These are phyloP conservation scores for Malacoctenus gilli DNA, from an alignment of 2,797 vertebrate species.

Conservation along the genomic window DNA sequence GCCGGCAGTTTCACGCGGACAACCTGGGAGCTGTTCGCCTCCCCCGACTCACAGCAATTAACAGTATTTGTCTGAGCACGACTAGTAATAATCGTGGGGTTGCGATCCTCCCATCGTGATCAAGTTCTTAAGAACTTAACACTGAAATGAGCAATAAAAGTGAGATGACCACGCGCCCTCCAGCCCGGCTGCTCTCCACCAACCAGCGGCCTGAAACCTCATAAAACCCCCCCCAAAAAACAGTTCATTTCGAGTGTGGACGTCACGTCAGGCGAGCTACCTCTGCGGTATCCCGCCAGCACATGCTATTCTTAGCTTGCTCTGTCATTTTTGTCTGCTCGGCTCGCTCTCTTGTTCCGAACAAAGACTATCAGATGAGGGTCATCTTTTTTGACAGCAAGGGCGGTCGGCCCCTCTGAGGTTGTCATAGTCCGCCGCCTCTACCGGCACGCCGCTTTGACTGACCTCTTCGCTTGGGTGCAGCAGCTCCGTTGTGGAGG, in stretches of 20 bases:
- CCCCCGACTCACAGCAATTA: too few species aligned
- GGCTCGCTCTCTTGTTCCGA: slow-evolving; percentile 48
- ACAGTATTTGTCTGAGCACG: too few species aligned
- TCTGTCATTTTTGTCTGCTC: slow-evolving; percentile 38
- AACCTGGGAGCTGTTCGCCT: too few species aligned
- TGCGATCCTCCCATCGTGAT: too few species aligned
- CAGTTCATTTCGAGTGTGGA: slow-evolving; percentile 8
- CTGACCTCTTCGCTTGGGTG: neutral
- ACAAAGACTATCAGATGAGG: slow-evolving; percentile 68
- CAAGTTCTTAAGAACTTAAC: too few species aligned
- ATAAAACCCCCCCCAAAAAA: neutral
- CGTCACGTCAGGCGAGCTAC: slow-evolving; percentile 2
- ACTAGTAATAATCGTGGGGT: too few species aligned
- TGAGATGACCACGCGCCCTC: too few species aligned
- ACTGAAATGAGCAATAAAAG: too few species aligned
- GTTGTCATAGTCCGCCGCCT: slow-evolving; percentile 56
- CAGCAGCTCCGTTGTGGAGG: too few species aligned
- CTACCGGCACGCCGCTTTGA: slow-evolving; percentile 37
- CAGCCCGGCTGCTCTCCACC: too few species aligned
- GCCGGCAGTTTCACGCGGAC: too few species aligned
- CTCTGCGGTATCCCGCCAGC: slow-evolving; percentile 48
- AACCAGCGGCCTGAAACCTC: too few species aligned
- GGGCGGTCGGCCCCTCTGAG: slow-evolving; percentile 55
- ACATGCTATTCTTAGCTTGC: slow-evolving; percentile 36
- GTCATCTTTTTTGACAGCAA: slow-evolving; percentile 69